Evolutionary conservation across 2,113 vertebrate genomes (phyloP).

Genomic region (Dicentrarchus labrax): DNA sequence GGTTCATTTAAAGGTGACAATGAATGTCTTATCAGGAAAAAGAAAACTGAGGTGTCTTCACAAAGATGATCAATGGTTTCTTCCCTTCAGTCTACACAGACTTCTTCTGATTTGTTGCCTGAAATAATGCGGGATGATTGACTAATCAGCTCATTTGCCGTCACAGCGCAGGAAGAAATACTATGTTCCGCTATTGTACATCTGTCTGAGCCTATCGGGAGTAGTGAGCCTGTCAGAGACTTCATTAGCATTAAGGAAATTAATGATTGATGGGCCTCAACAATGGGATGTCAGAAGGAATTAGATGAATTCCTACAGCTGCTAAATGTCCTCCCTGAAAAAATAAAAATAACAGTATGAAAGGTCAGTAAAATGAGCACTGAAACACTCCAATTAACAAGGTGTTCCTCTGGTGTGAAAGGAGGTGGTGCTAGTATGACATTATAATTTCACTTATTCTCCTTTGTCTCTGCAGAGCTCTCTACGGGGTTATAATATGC

Average conservation of each 20-base stretch:
- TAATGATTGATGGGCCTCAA: constrained; percentile 62
- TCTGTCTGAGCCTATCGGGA: constrained; percentile 51
- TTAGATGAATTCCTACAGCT: constrained; percentile 32
- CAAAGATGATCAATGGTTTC: constrained; percentile 41
- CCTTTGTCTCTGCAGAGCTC: constrained; percentile 17
- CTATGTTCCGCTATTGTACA: constrained; percentile 34
- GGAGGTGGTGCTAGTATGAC: constrained; percentile 23
- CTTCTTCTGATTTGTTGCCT: constrained; percentile 38
- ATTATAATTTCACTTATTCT: constrained; percentile 44
- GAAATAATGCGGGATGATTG: constrained; percentile 51
- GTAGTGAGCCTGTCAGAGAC: constrained; percentile 52
- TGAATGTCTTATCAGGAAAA: not conserved
- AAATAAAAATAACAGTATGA: constrained; percentile 28
- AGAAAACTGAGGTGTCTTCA: constrained; percentile 9
- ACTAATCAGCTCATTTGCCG: constrained; percentile 60
- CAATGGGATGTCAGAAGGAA: constrained; percentile 42
- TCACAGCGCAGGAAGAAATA: constrained; percentile 45
- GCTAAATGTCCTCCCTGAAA: constrained; percentile 36
- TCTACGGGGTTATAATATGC: constrained; percentile 21
- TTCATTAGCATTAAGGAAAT: constrained; percentile 65
- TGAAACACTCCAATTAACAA: constrained; percentile 41
- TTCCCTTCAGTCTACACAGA: constrained; percentile 13
- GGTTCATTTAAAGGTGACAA: constrained; percentile 17
- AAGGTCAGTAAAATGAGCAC: constrained; percentile 44
- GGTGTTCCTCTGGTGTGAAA: constrained; percentile 25